These are phyloP conservation scores for Tachystola acroxantha DNA, from an alignment of 2,888 invertebrate genomes.

Conservation along the genomic window DNA sequence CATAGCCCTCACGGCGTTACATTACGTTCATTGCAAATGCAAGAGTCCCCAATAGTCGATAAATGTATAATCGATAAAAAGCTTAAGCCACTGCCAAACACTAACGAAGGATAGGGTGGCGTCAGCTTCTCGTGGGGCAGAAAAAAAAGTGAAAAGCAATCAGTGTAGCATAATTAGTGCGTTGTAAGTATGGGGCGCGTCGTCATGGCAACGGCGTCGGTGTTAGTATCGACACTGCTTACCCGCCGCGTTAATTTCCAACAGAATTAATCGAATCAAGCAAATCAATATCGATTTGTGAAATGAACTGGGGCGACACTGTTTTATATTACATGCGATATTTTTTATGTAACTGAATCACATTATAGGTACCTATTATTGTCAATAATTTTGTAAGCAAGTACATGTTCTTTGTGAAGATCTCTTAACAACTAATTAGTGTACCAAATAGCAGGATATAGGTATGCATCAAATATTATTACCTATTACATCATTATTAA, in stretches of 20 bases:
- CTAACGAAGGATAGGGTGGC: slow-evolving; percentile 65
- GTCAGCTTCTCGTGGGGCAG: slow-evolving; percentile 70
- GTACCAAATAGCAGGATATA: too few species aligned
- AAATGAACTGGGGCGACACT: slow-evolving; percentile 38
- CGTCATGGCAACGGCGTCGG: slow-evolving; percentile 64
- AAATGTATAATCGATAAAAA: slow-evolving; percentile 43
- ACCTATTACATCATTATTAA: too few species aligned
- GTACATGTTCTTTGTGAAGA: too few species aligned
- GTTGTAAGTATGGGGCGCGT: slow-evolving; percentile 76
- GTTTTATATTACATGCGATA: too few species aligned
- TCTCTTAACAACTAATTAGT: slow-evolving; percentile 52
- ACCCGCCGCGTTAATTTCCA: slow-evolving; percentile 72
- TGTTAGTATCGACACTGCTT: slow-evolving; percentile 65
- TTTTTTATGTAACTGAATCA: too few species aligned
- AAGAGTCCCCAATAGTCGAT: slow-evolving; percentile 20
- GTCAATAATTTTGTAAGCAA: too few species aligned
- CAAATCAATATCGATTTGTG: slow-evolving; percentile 57
- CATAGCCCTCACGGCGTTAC: too few species aligned
- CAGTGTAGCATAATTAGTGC: slow-evolving; percentile 78
- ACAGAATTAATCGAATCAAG: slow-evolving; percentile 73
- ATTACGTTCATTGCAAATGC: too few species aligned
- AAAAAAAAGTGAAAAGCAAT: slow-evolving; percentile 76
- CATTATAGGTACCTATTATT: too few species aligned
- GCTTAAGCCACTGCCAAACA: slow-evolving; percentile 32
- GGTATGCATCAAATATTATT: too few species aligned